Evolutionary conservation across 1,140 invertebrate species (phyloP), one percentile per base, ranked within the genome.

Genomic region (Eupeodes corollae): DNA sequence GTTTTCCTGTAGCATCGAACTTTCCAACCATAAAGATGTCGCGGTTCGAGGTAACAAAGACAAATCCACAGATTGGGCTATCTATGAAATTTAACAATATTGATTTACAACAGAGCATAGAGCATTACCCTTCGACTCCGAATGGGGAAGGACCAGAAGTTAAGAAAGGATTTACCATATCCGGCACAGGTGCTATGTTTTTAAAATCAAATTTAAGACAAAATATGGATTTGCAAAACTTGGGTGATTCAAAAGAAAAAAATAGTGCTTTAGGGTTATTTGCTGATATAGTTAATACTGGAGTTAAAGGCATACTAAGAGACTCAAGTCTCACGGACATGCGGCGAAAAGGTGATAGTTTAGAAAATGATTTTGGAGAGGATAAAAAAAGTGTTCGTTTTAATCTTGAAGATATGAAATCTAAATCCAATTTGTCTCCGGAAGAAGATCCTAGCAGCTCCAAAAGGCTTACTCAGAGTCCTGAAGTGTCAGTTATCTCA

Each of bases 301-400:
- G 50, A 5, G 63, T 79, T 0, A 83, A 82, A 59, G 77, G 83
- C 5, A 86, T 86, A 46, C 60, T 86, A 1, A 69, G 83, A 10
- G 83, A 84, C 46, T 81, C 82, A 51, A 72, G 71, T 35, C 57
- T 70, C 10, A 79, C 79, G 43, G 73, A 75, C 1, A 55, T 75
- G 15, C 61, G 66, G 15, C 44, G 57, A 6, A 59, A 62, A 10
- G 50, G 51, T 2, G 55, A 62, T 11, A 58, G 61, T 5, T 46
- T 42, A 1, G 39, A 44, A 5, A 14, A 45, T 1, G 41, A 51
- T 6, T 19, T 15, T 3, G 58, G 58, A 42, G 61, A 64, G 5
- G 44, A 35, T 35, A 79, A 78, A 33, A 87, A 86, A 57, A 85
- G 81, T 54, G 78, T 82, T 2, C 72, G 79, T 5, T 82, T 82